Conservation (phyloP, 2,113 vertebrate genomes). For the Mesocricetus auratus region DNA sequence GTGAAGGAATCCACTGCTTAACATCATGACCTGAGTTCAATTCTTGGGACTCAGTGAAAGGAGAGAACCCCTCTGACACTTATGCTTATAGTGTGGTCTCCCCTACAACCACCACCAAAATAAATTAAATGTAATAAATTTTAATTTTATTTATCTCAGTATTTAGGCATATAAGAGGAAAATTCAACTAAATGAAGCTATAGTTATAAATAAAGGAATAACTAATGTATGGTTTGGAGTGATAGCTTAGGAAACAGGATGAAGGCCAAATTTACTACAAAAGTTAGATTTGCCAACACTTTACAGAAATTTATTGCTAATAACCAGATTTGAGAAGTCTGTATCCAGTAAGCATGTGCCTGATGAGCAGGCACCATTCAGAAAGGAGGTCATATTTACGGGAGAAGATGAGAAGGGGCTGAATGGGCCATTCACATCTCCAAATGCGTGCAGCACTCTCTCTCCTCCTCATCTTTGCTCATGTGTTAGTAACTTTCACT, state of each 20-base stretch:
- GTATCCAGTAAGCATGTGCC: neutral
- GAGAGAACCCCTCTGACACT: neutral
- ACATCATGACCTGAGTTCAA: neutral
- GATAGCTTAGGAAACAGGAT: neutral
- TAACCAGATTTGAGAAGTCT: neutral
- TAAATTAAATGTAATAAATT: neutral
- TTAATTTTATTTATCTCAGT: slow-evolving; percentile 23
- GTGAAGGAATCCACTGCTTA: neutral
- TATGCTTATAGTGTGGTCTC: neutral
- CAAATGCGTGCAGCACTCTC: neutral
- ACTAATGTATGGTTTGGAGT: neutral
- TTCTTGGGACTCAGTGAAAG: neutral
- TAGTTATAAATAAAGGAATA: slow-evolving; percentile 15
- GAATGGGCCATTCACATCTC: neutral
- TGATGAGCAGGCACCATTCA: neutral
- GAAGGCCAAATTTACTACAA: neutral
- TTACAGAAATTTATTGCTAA: neutral
- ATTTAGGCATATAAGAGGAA: neutral
- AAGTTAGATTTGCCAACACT: neutral
- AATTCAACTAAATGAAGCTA: neutral
- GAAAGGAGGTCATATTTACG: neutral
- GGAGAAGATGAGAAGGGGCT: neutral
- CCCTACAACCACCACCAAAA: neutral
- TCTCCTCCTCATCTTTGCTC: neutral
- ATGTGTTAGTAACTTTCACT: neutral